Conservation (phyloP, 2,888 invertebrate genomes). For the Torymus texanus region DNA sequence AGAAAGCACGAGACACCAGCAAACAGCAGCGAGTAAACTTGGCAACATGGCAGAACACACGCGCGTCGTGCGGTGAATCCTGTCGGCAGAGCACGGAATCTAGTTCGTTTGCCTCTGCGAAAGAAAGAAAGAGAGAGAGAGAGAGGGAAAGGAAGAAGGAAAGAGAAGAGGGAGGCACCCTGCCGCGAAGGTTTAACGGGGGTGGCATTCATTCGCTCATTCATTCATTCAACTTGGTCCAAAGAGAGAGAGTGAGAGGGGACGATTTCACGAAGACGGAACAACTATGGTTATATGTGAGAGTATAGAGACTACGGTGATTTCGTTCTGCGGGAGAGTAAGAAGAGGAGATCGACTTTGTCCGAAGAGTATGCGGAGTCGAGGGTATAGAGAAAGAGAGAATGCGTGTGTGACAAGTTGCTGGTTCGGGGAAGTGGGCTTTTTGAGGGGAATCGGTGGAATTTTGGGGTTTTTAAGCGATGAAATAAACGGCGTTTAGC, state of each 20-base stretch:
- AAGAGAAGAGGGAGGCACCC: constrained; percentile 63
- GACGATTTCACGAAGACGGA: constrained; percentile 36
- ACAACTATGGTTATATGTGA: neutral
- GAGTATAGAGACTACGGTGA: neutral
- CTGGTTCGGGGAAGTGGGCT: no score
- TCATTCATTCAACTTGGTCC: constrained; percentile 41
- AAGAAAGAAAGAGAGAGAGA: constrained; percentile 21
- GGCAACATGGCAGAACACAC: constrained; percentile 44
- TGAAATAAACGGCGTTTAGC: no score
- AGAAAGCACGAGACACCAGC: neutral
- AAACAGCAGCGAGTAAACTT: constrained; percentile 26
- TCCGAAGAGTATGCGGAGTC: neutral
- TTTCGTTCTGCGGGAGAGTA: neutral
- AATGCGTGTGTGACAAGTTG: no score
- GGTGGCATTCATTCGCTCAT: constrained; percentile 60
- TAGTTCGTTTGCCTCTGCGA: constrained; percentile 27
- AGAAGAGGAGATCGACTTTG: constrained; percentile 19
- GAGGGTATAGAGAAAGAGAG: no score
- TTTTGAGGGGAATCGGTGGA: no score
- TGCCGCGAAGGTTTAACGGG: constrained; percentile 69
- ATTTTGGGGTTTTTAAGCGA: no score
- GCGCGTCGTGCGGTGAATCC: constrained; percentile 27
- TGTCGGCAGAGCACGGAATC: constrained; percentile 33
- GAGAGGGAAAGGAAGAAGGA: constrained; percentile 12
- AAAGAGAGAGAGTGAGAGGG: constrained; percentile 1